Evolutionary conservation across 1,140 invertebrate genomes (phyloP), one percentile per base, ranked within the genome.

Genomic region (Oppia nitens): DNA sequence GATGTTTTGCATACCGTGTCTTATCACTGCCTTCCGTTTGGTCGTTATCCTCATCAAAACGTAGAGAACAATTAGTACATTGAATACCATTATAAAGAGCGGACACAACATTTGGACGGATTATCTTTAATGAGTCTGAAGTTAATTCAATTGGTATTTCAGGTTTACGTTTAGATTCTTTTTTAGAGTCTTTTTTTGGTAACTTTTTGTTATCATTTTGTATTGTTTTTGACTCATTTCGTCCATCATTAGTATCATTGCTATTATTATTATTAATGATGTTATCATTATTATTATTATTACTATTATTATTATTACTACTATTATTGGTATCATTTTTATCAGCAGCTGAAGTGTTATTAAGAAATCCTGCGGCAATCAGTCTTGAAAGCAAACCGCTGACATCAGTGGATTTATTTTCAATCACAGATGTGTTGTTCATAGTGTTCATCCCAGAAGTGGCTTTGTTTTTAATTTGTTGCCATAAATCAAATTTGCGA

Each of bases 11-110:
- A 69, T 96, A 80, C 53, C 67, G 87, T 55, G 82, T 80, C 27
- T 53, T 58, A 21, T 52, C 50, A 17, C 53, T 49, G 9, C 45
- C 47, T 26, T 50, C 40, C 24, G 32, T 17, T 47, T 87, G 83
- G 1, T 85, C 88, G 66, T 87, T 81, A 69, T 89, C 84, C 0
- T 85, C 81, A 12, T 83, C 81, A 70, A 95, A 96, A 47, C 93
- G 76, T 26, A 86, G 80, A 20, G 91, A 91, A 74, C 92, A 97
- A 24, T 88, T 88, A 57, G 85, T 84, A 73, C 93, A 97, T 70
- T 95, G 92, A 74, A 93, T 87, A 4, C 92, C 90, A 56, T 79
- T 77, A 69, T 90, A 91, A 9, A 95, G 70, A 2, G 72, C 49
- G n/a, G 51, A 45, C 24, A 59, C 47, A n/a, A 60, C 29, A 23